A percentile compares a stretch with the other conserved stretches of the same genome.
Conservation (phyloP, 1,140 invertebrate species). For the Anastatus disparis region DNA sequence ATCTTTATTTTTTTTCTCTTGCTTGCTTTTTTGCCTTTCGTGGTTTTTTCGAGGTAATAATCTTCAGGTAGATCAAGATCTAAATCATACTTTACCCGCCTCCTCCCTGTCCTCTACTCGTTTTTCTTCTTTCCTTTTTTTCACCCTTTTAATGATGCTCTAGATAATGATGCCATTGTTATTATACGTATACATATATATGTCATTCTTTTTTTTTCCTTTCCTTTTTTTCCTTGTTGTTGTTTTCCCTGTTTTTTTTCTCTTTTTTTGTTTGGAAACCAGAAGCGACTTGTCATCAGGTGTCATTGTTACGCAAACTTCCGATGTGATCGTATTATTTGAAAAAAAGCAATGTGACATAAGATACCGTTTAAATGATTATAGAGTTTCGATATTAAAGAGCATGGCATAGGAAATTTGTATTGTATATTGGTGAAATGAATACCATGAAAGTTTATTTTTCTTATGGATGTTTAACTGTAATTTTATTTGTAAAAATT, state of each 20-base stretch:
- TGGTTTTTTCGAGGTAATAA: conserved; percentile 34
- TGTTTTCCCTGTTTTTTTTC: not conserved
- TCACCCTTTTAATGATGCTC: conserved; percentile 37
- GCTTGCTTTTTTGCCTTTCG: no score
- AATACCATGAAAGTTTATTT: no score
- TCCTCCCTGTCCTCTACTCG: conserved; percentile 12
- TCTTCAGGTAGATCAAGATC: conserved; percentile 40
- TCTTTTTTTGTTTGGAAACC: conserved; percentile 19
- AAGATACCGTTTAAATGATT: conserved; percentile 5
- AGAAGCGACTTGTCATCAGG: conserved; percentile 7
- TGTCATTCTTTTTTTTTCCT: not conserved
- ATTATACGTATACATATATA: not conserved
- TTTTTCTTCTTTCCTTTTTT: no score
- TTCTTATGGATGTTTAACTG: no score
- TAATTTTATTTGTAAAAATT: no score
- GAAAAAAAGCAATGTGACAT: not conserved
- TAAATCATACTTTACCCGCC: conserved; percentile 39
- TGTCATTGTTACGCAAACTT: conserved; percentile 12
- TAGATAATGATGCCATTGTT: conserved; percentile 41
- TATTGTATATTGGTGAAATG: no score
- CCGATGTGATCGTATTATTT: conserved; percentile 1
- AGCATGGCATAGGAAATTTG: no score
- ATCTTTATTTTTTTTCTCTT: no score
- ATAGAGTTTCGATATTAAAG: not conserved
- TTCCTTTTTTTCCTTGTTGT: not conserved